phyloP scores from a whole-genome alignment of 2,113 vertebrate genomes.

The Desmodus rotundus region DNA sequence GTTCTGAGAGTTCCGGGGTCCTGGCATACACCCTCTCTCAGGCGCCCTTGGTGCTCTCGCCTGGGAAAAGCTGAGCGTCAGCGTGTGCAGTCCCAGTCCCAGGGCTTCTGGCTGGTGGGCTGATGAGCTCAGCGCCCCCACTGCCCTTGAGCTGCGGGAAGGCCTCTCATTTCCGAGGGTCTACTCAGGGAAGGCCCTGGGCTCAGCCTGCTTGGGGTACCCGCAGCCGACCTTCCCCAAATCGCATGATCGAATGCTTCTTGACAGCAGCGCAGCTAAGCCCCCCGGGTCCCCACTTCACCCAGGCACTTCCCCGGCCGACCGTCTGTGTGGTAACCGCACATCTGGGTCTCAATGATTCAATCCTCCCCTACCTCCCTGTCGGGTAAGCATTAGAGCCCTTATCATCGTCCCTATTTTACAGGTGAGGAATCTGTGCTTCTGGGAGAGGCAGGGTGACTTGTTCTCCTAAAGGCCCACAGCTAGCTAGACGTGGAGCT shows the following conservation, averaged over 20 bases:
- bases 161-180: neutral
- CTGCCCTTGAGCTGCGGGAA: neutral
- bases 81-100: neutral
- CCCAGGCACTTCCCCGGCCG: neutral
- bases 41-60: neutral
- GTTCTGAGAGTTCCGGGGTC: neutral
- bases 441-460: neutral
- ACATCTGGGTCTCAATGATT: neutral
- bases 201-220: neutral
- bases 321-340: neutral
- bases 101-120: neutral
- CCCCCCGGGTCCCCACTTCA: neutral
- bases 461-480: neutral
- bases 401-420: neutral
- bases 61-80: neutral
- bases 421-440: neutral
- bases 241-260: neutral
- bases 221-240: neutral
- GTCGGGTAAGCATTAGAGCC: neutral
- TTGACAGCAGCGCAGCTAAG: neutral
- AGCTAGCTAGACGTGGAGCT: neutral
- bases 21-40: fast-evolving
- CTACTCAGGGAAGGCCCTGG: neutral
- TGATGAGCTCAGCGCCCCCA: neutral
- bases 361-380: neutral